Evolutionary conservation across 2,113 vertebrate species (phyloP), one percentile per base, ranked within the genome.

Genomic region (Eolophus roseicapilla): DNA sequence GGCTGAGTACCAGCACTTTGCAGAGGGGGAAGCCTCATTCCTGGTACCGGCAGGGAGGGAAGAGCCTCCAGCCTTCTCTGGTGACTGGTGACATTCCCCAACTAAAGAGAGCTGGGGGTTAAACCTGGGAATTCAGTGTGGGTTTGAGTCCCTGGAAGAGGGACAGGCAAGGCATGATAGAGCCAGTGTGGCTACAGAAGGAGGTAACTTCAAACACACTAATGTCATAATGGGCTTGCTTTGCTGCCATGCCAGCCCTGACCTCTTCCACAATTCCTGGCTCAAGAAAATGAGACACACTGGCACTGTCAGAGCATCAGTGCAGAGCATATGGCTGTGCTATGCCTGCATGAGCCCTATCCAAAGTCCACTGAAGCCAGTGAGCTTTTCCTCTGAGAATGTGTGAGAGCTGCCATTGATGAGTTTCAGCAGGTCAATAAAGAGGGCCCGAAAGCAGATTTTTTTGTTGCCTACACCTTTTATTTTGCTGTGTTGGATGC

Each of bases 101-200:
- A 29, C 2, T 3, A 49, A 50, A 46, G n/a, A 43, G 60, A 90
- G 86, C 47, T 90, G 18, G 59, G 62, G 8, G 21, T 88, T 84
- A 81, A 94, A 88, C 23, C 8, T 88, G n/a, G 63, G 14, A n/a
- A 44, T 69, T 95, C n/a, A 25, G 31, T 9, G 29, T 28, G 28
- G 5, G 31, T 90, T 65, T 70, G 85, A 83, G n/a, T 10, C 31
- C 13, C 31, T 0, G 6, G 37, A 37, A 88, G 13, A 37, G 68
- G 41, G 63, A 27, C 18, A 57, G 21, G 44, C 35, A 64, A 64
- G 70, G 39, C 21, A 55, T 2, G 3, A 62, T 0, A 0, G 10
- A 85, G 74, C 35, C 0, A 0, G 33, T 1, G 1, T 17, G 71
- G 44, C 39, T 50, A 7, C 1, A 1, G 59, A 44, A 69, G 47